phyloP scores from a whole-genome alignment of 2,113 vertebrate species.

The Pao palembangensis region DNA sequence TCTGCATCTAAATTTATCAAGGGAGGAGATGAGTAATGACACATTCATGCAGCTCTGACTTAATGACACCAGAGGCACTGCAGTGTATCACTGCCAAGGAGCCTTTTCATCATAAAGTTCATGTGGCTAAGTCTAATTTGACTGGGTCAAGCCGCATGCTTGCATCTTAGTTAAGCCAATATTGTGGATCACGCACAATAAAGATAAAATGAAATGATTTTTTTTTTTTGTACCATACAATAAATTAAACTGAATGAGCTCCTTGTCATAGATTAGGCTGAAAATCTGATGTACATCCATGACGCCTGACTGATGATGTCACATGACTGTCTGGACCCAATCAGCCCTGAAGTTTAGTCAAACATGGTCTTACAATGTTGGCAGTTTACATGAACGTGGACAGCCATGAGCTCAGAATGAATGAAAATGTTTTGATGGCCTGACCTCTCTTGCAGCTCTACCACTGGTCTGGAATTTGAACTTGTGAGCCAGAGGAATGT shows the following conservation, averaged over 20 bases:
- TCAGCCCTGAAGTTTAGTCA: background rate
- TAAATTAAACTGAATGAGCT: too few relatives aligned
- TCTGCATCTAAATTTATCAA: conserved; percentile 12
- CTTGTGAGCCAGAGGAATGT: background rate
- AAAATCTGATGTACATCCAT: conserved; percentile 1
- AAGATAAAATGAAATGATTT: background rate
- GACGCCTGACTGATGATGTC: background rate
- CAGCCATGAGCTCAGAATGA: conserved; percentile 1
- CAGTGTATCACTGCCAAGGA: conserved; percentile 11
- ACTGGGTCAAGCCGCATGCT: too few relatives aligned
- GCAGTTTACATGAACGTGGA: conserved; percentile 11
- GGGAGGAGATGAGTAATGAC: conserved; percentile 11
- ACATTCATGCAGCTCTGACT: conserved; percentile 32
- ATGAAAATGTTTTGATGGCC: conserved; percentile 17
- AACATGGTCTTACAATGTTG: background rate
- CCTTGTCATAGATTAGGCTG: background rate
- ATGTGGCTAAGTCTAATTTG: too few relatives aligned
- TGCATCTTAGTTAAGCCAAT: background rate
- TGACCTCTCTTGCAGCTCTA: background rate
- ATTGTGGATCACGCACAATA: background rate
- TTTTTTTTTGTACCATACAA: too few relatives aligned
- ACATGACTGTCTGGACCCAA: background rate
- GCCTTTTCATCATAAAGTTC: conserved; percentile 10
- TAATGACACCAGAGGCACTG: conserved; percentile 20
- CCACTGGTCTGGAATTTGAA: background rate